phyloP scores from a whole-genome alignment of 2,113 vertebrate genomes.

The Passerina amoena region DNA sequence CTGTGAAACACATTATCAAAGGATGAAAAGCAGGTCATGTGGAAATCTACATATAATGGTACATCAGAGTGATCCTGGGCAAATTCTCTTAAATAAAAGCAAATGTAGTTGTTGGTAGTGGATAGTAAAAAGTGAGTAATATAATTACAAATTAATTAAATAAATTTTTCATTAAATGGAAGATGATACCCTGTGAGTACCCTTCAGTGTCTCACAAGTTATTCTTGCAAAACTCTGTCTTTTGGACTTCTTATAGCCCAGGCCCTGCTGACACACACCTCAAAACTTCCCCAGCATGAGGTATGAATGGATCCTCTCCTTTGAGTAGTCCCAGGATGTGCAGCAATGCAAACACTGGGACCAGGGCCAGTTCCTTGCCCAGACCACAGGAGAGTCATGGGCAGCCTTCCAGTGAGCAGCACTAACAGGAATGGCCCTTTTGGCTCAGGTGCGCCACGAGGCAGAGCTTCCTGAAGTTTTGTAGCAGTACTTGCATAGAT shows the following conservation, averaged over 20 bases:
- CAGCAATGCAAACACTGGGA: not conserved
- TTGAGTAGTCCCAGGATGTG: not conserved
- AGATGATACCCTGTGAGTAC: not conserved
- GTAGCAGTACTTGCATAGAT: not conserved
- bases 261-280: fast-evolving
- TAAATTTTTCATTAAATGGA: not conserved
- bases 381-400: no score
- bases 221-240: not conserved
- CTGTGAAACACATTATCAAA: not conserved
- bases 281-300: not conserved
- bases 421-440: not conserved
- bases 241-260: not conserved
- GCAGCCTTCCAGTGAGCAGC: not conserved
- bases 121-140: not conserved
- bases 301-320: not conserved
- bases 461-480: not conserved
- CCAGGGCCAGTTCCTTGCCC: not conserved
- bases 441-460: not conserved
- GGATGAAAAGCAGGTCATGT: not conserved
- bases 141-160: not conserved
- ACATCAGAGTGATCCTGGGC: not conserved
- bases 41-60: not conserved
- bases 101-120: not conserved
- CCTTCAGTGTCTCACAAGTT: not conserved
- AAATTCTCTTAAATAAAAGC: not conserved